Conservation (phyloP, 2,888 invertebrate genomes). For the Harpalus rufipes region DNA sequence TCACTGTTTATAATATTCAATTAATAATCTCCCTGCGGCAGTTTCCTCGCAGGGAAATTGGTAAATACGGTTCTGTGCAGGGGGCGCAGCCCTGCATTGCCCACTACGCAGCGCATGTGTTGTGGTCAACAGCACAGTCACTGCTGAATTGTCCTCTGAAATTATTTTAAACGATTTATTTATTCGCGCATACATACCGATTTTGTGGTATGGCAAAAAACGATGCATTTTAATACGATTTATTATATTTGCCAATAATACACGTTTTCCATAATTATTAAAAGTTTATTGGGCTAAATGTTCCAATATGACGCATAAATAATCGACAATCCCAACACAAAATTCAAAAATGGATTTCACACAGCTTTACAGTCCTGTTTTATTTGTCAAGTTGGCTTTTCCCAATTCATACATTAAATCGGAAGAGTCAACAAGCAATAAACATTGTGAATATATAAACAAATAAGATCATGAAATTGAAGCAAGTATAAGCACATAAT, state of each 20-base stretch:
- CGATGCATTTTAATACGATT: constrained; percentile 44
- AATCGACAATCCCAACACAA: not conserved
- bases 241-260: constrained; percentile 41
- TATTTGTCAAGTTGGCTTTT: not conserved
- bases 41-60: not conserved
- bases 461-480: not conserved
- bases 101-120: constrained; percentile 30
- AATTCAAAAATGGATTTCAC: constrained; percentile 4
- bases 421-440: not conserved
- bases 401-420: not conserved
- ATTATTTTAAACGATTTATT: constrained; percentile 60
- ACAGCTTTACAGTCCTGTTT: not conserved
- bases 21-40: not conserved
- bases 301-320: constrained; percentile 38
- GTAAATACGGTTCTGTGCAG: constrained; percentile 14
- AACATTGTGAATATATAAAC: not conserved
- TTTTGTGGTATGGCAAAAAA: constrained; percentile 46
- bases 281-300: constrained; percentile 37
- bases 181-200: constrained; percentile 49
- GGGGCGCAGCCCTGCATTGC: constrained; percentile 21
- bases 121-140: constrained; percentile 37
- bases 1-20: constrained; percentile 6
- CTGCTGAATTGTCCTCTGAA: constrained; percentile 58
- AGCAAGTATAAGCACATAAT: not conserved
- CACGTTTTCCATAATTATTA: constrained; percentile 20